phyloP scores from a whole-genome alignment of 2,113 vertebrate species.

The Gopherus evgoodei region DNA sequence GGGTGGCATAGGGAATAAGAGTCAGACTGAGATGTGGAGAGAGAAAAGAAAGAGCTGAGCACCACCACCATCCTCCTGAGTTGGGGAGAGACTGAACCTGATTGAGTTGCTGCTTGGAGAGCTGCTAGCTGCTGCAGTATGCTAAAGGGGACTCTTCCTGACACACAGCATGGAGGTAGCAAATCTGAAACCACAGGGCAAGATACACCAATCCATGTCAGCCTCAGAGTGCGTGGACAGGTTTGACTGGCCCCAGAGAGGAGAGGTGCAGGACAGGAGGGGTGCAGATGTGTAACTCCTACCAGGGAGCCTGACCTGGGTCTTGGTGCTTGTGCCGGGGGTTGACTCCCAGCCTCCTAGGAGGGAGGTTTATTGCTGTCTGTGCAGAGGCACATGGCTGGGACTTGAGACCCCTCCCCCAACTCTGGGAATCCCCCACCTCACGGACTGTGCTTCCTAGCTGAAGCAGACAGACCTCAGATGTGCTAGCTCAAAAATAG shows the following conservation, averaged over 20 bases:
- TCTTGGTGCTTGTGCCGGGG: too few relatives aligned
- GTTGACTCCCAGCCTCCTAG: background rate
- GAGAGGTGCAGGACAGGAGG: too few relatives aligned
- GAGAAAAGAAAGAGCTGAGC: background rate
- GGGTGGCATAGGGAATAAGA: background rate
- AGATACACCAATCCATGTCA: too few relatives aligned
- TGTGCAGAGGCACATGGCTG: background rate
- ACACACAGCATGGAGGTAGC: background rate
- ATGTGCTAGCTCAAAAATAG: too few relatives aligned
- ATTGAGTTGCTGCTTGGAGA: too few relatives aligned
- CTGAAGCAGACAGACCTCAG: too few relatives aligned
- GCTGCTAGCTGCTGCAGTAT: background rate
- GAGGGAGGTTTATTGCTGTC: background rate
- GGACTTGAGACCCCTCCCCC: too few relatives aligned
- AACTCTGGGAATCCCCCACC: background rate
- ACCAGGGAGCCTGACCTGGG: too few relatives aligned
- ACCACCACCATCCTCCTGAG: background rate
- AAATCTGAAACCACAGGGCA: background rate
- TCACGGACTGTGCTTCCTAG: too few relatives aligned
- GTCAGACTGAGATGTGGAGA: background rate
- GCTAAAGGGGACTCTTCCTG: background rate
- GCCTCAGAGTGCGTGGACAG: background rate
- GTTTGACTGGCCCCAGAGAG: background rate
- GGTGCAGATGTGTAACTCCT: background rate
- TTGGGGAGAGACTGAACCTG: background rate